A percentile compares a stretch with the other conserved stretches of the same genome.
phyloP scores from a whole-genome alignment of 2,797 vertebrate genomes.

The Forpus xanthops region DNA sequence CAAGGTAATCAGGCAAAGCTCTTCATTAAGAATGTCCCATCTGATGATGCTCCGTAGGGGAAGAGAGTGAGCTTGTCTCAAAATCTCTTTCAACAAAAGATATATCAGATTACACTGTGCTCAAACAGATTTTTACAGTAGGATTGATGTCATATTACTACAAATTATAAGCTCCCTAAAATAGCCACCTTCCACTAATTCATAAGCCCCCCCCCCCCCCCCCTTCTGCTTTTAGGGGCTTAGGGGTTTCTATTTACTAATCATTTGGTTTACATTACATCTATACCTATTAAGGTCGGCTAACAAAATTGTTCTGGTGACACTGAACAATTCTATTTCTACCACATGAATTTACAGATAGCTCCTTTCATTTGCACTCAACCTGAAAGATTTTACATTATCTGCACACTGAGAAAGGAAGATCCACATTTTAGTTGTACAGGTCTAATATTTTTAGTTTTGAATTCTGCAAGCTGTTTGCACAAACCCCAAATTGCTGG shows the following conservation, averaged over 20 bases:
- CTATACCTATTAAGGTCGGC: no score
- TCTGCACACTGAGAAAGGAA: background rate
- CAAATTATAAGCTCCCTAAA: background rate
- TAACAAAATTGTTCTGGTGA: background rate
- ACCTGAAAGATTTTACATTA: background rate
- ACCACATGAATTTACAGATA: background rate
- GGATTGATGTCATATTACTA: background rate
- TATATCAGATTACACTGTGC: background rate
- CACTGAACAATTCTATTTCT: background rate
- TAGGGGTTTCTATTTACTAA: background rate
- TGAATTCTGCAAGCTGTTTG: background rate
- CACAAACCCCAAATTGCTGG: background rate
- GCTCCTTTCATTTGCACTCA: background rate
- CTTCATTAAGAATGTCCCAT: fast-evolving
- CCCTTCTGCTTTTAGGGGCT: background rate
- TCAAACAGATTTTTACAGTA: background rate
- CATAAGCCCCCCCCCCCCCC: background rate
- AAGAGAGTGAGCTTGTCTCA: background rate
- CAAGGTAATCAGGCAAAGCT: background rate
- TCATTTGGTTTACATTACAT: background rate
- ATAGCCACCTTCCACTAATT: background rate
- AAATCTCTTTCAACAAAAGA: background rate
- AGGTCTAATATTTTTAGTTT: background rate
- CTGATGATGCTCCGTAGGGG: background rate
- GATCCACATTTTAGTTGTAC: background rate